A percentile compares a stretch with the other conserved stretches of the same genome.
These are phyloP conservation scores for Amaurobius ferox DNA, from an alignment of 2,888 invertebrate genomes.

Conservation along the genomic window DNA sequence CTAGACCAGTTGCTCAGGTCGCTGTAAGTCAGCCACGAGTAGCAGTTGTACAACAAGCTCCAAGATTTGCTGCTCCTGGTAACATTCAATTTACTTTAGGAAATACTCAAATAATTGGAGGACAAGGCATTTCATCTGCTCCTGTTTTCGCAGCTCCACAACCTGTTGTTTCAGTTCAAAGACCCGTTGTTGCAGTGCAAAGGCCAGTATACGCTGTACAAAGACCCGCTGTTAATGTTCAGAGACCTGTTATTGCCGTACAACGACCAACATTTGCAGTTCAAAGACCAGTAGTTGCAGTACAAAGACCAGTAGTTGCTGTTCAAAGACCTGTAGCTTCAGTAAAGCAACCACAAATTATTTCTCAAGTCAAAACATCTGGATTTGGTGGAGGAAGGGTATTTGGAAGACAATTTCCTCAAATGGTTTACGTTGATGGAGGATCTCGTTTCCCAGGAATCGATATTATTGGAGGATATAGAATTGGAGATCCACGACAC, in stretches of 20 bases:
- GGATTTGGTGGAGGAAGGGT: constrained; percentile 23
- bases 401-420: constrained; percentile 26
- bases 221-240: not conserved
- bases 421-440: constrained; percentile 56
- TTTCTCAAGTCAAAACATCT: constrained; percentile 47
- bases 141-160: constrained; percentile 13
- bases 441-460: constrained; percentile 45
- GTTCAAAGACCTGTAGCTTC: constrained; percentile 21
- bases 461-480: constrained; percentile 57
- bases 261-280: constrained; percentile 10
- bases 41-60: constrained; percentile 23
- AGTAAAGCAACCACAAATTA: constrained; percentile 31
- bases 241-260: constrained; percentile 14
- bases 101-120: constrained; percentile 43
- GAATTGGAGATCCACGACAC: constrained; percentile 56
- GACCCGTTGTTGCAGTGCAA: constrained; percentile 22
- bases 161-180: not conserved
- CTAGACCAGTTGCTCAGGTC: constrained; percentile 16
- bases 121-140: not conserved
- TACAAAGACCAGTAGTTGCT: not conserved
- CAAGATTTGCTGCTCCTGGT: constrained; percentile 12
- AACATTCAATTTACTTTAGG: constrained; percentile 53
- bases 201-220: constrained; percentile 4
- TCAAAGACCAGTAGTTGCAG: constrained; percentile 25
- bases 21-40: constrained; percentile 1